Percentiles rank a stretch among this genome's conserved stretches.
Conservation (phyloP, 2,888 invertebrate genomes). For the Prionchulus punctatus region DNA sequence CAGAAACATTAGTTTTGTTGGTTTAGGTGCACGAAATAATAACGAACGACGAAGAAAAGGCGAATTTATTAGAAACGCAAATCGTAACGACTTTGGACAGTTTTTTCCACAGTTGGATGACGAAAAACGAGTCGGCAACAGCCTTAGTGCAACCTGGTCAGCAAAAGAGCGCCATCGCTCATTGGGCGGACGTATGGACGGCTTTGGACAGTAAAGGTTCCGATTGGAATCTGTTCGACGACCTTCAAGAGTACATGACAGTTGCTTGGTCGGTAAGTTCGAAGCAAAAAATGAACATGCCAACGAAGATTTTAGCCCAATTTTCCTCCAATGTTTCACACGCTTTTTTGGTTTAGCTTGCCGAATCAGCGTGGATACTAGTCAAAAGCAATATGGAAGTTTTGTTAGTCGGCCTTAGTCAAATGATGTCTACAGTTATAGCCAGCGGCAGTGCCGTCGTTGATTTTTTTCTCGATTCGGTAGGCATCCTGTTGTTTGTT, state of each 20-base stretch:
- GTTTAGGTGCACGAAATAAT: conserved; percentile 1
- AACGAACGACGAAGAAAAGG: not conserved
- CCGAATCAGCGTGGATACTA: not conserved
- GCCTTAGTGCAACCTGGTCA: not conserved
- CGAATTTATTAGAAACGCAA: not conserved
- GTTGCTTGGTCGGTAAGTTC: not conserved
- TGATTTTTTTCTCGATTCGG: conserved; percentile 12
- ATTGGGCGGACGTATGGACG: not conserved
- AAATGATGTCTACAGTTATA: conserved; percentile 5
- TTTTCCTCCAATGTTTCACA: not conserved
- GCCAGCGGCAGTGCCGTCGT: conserved; percentile 10
- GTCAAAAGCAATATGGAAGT: conserved; percentile 6
- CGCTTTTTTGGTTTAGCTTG: conserved; percentile 4
- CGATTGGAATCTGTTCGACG: not conserved
- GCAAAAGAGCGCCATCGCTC: not conserved
- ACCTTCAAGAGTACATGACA: not conserved
- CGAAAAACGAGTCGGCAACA: not conserved
- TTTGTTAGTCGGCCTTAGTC: not conserved
- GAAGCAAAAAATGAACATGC: too few relatives aligned
- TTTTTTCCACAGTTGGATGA: not conserved
- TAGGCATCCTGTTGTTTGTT: too few relatives aligned
- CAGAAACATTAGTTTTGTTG: not conserved
- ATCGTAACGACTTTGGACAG: conserved; percentile 1
- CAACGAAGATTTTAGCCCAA: too few relatives aligned
- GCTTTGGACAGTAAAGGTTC: not conserved